Conservation (phyloP, 2,888 invertebrate genomes). For the Temnothorax ravouxi region DNA sequence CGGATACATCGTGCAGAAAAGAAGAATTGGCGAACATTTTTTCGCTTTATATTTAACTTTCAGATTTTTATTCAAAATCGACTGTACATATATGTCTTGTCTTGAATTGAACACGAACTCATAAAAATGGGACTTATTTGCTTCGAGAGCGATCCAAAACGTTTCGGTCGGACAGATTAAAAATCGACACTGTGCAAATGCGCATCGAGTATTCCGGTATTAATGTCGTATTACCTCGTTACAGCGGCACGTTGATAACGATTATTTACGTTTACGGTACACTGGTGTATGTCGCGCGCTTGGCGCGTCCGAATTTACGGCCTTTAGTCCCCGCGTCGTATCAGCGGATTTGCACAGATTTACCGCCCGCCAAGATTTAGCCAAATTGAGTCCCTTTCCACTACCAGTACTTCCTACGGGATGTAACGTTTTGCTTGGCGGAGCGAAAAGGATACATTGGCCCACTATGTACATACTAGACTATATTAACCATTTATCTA, state of each 20-base stretch:
- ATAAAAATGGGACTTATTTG: constrained; percentile 19
- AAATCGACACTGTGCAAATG: constrained; percentile 44
- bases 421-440: constrained; percentile 39
- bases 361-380: constrained; percentile 57
- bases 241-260: constrained; percentile 53
- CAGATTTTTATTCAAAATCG: constrained; percentile 2
- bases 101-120: background rate
- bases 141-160: background rate
- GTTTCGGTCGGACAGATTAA: constrained; percentile 30
- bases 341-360: constrained; percentile 57
- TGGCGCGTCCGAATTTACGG: constrained; percentile 47
- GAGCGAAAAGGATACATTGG: constrained; percentile 31
- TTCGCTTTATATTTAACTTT: background rate
- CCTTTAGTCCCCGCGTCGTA: constrained; percentile 51
- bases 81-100: background rate
- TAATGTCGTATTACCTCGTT: constrained; percentile 53
- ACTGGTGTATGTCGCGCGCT: constrained; percentile 40
- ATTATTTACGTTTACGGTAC: constrained; percentile 56
- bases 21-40: constrained; percentile 2
- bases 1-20: background rate
- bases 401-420: constrained; percentile 35
- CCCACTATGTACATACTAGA: constrained; percentile 6
- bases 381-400: constrained; percentile 55
- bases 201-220: constrained; percentile 40
- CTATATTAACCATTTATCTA: constrained; percentile 34